These are phyloP conservation scores for Holacanthus passer DNA, from an alignment of 2,113 vertebrate genomes.

Conservation along the genomic window DNA sequence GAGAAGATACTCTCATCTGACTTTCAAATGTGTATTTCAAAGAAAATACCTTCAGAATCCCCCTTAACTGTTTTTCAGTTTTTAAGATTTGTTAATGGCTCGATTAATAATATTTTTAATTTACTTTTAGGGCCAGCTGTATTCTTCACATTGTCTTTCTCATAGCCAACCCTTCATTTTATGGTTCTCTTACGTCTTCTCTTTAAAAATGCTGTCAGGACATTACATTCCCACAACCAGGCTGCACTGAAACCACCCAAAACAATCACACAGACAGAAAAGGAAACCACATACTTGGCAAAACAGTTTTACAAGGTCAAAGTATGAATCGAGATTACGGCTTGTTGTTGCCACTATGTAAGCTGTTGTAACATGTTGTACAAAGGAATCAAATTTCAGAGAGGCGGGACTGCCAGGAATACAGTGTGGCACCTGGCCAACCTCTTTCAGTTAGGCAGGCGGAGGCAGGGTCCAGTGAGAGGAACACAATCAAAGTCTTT, in stretches of 20 bases:
- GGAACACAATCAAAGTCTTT: constrained; percentile 2
- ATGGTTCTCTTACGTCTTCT: not conserved
- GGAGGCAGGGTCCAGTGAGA: not conserved
- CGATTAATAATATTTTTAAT: not conserved
- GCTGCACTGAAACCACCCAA: constrained; percentile 30
- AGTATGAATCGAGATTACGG: constrained; percentile 14
- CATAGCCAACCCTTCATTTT: not conserved
- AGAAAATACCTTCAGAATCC: too few species aligned
- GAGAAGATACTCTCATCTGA: too few species aligned
- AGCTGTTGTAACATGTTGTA: constrained; percentile 23
- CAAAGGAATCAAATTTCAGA: constrained; percentile 69
- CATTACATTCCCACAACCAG: constrained; percentile 36
- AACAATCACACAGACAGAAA: constrained; percentile 33
- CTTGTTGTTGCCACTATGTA: constrained; percentile 3
- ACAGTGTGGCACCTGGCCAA: constrained; percentile 69
- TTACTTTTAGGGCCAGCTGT: not conserved
- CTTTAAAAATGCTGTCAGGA: constrained; percentile 1
- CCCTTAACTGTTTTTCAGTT: not conserved
- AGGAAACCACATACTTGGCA: constrained; percentile 44
- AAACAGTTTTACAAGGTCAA: not conserved
- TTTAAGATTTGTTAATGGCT: not conserved
- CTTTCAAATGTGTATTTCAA: too few species aligned
- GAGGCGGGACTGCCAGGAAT: constrained; percentile 74
- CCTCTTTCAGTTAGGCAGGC: constrained; percentile 58
- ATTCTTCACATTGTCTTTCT: not conserved